phyloP scores from a whole-genome alignment of 2,888 invertebrate species.

The Pteria penguin region DNA sequence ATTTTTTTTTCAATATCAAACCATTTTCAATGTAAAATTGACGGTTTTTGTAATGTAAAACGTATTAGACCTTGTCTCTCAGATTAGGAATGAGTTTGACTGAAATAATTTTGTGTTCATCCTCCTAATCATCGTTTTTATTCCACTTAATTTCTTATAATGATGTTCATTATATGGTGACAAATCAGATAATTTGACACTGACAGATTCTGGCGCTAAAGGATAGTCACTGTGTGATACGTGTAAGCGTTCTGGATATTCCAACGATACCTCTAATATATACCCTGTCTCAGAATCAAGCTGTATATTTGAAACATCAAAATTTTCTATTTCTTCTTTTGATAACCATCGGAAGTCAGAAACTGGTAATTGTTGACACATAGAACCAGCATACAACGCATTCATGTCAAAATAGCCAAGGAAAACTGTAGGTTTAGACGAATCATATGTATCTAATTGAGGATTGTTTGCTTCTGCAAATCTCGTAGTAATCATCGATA shows the following conservation, averaged over 20 bases:
- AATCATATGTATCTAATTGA: conserved; percentile 18
- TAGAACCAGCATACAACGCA: conserved; percentile 48
- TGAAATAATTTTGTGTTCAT: not conserved
- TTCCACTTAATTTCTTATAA: conserved; percentile 40
- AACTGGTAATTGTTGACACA: conserved; percentile 64
- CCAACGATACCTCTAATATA: conserved; percentile 80
- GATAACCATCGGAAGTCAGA: conserved; percentile 60
- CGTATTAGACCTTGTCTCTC: conserved; percentile 61
- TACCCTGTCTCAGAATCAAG: conserved; percentile 58
- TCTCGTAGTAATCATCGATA: no score
- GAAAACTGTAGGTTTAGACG: not conserved
- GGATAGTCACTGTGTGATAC: conserved; percentile 74
- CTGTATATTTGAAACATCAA: conserved; percentile 26
- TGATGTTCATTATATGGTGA: conserved; percentile 40
- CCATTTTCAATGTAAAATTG: conserved; percentile 67
- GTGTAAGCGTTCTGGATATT: conserved; percentile 78
- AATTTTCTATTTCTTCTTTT: conserved; percentile 35
- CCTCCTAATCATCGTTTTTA: no score
- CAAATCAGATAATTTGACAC: conserved; percentile 31
- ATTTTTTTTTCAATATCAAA: conserved; percentile 61
- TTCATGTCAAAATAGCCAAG: conserved; percentile 31
- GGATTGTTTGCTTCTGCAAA: no score
- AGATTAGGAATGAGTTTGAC: conserved; percentile 40
- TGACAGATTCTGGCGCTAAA: conserved; percentile 60
- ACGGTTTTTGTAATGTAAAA: conserved; percentile 75